Percentiles rank a stretch among this genome's conserved stretches.
phyloP scores from a whole-genome alignment of 1,140 invertebrate species.

The Manduca sexta region DNA sequence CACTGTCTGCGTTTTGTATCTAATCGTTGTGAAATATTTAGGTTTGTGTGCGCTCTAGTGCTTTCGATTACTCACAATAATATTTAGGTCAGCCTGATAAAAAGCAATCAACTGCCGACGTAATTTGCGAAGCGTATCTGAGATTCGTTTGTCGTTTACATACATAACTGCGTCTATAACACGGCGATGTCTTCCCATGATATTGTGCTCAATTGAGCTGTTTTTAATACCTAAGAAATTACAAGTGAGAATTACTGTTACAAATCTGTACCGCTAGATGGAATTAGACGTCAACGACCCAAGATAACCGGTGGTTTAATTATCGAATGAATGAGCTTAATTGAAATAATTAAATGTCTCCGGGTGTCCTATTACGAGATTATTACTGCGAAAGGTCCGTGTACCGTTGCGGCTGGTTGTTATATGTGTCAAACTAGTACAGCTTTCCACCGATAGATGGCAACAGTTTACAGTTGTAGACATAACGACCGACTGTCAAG shows the following conservation, averaged over 20 bases:
- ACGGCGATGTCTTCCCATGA: too few relatives aligned
- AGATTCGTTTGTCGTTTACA: constrained; percentile 4
- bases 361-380: constrained; percentile 17
- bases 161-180: neutral
- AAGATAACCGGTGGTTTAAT: constrained; percentile 8
- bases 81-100: constrained; percentile 26
- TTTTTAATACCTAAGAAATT: too few relatives aligned
- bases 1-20: constrained; percentile 1
- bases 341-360: constrained; percentile 22
- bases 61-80: constrained; percentile 27
- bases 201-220: too few relatives aligned
- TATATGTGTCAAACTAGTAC: constrained; percentile 36
- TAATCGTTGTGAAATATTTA: constrained; percentile 7
- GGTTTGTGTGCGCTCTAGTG: constrained; percentile 16
- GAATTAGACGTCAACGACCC: constrained; percentile 23
- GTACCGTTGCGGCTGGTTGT: constrained; percentile 37
- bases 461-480: constrained; percentile 20
- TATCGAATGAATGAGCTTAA: constrained; percentile 20
- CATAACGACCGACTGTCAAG: constrained; percentile 4
- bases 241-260: constrained; percentile 10
- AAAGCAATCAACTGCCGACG: constrained; percentile 9
- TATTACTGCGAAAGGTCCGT: constrained; percentile 24
- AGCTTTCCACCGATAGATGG: constrained; percentile 34
- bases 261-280: constrained; percentile 27
- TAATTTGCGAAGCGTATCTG: constrained; percentile 8